Evolutionary conservation across 2,888 invertebrate species (phyloP).

Genomic region (Dastarcus helophoroides): DNA sequence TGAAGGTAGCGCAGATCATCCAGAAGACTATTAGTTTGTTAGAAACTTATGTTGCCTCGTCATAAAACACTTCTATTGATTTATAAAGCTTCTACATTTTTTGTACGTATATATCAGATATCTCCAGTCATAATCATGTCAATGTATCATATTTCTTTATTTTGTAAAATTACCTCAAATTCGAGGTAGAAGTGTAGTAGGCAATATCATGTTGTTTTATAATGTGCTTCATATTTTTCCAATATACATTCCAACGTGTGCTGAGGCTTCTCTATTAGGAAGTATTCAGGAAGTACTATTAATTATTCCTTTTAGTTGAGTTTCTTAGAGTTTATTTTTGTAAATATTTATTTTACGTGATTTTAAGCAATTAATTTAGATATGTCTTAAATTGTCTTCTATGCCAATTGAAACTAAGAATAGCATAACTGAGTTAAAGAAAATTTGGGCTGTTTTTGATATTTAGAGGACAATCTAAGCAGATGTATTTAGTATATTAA

Average conservation of each 20-base stretch:
- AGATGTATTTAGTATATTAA: too few species aligned
- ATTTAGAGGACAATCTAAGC: too few species aligned
- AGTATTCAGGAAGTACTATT: too few species aligned
- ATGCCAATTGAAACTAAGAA: too few species aligned
- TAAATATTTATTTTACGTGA: constrained; percentile 15
- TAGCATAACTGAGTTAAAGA: too few species aligned
- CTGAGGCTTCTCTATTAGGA: too few species aligned
- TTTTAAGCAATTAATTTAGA: too few species aligned
- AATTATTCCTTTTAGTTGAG: constrained; percentile 21
- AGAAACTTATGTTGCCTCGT: constrained; percentile 9
- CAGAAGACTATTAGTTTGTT: constrained; percentile 54
- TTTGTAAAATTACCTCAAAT: not conserved
- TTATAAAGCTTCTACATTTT: constrained; percentile 20
- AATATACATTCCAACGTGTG: too few species aligned
- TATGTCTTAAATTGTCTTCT: too few species aligned
- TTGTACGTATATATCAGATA: constrained; percentile 11
- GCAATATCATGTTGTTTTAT: constrained; percentile 26
- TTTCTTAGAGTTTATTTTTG: constrained; percentile 25
- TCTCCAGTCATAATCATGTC: too few species aligned
- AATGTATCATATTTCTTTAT: too few species aligned
- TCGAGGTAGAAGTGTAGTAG: constrained; percentile 28
- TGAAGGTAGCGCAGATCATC: constrained; percentile 69
- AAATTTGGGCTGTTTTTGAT: too few species aligned
- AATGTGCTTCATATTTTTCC: constrained; percentile 23
- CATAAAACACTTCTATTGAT: constrained; percentile 16